These are phyloP conservation scores for Scaptodrosophila lebanonensis DNA, from an alignment of 1,140 invertebrate species.

Conservation along the genomic window DNA sequence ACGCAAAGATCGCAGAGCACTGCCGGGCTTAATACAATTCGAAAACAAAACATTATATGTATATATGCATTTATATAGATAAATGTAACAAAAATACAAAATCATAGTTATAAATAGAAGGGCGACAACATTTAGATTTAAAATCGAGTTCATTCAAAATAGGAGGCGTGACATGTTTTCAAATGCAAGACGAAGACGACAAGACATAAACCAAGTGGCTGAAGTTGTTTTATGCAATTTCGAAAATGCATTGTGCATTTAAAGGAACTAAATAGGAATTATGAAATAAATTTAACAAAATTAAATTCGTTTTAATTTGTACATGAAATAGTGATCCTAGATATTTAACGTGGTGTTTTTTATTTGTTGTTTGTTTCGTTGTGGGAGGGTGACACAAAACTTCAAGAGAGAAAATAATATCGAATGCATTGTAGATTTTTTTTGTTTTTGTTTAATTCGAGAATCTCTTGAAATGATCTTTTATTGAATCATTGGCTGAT, in stretches of 20 bases:
- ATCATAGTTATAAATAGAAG: not conserved
- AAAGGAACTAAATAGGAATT: conserved; percentile 27
- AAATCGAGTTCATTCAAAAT: conserved; percentile 8
- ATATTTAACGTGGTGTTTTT: too few species aligned
- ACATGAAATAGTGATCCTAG: conserved; percentile 29
- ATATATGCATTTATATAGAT: not conserved
- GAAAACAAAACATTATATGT: not conserved
- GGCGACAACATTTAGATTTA: conserved; percentile 51
- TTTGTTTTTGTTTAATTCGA: conserved; percentile 19
- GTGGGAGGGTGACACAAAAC: conserved; percentile 41
- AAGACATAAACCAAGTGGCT: conserved; percentile 52
- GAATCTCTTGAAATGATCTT: conserved; percentile 4
- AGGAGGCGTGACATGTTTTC: not conserved
- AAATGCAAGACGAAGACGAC: conserved; percentile 27
- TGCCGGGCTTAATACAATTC: too few species aligned
- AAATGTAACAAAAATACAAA: not conserved
- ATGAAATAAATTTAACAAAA: conserved; percentile 4
- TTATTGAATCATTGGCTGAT: conserved; percentile 10
- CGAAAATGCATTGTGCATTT: conserved; percentile 39
- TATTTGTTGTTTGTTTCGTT: conserved; percentile 26
- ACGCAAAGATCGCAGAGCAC: too few species aligned
- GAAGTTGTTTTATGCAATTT: conserved; percentile 43
- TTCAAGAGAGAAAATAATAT: conserved; percentile 11
- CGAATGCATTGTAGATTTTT: conserved; percentile 6
- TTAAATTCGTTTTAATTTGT: conserved; percentile 18